Evolutionary conservation across 2,113 vertebrate species (phyloP), one percentile per base, ranked within the genome.

Genomic region (Tenrec ecaudatus): DNA sequence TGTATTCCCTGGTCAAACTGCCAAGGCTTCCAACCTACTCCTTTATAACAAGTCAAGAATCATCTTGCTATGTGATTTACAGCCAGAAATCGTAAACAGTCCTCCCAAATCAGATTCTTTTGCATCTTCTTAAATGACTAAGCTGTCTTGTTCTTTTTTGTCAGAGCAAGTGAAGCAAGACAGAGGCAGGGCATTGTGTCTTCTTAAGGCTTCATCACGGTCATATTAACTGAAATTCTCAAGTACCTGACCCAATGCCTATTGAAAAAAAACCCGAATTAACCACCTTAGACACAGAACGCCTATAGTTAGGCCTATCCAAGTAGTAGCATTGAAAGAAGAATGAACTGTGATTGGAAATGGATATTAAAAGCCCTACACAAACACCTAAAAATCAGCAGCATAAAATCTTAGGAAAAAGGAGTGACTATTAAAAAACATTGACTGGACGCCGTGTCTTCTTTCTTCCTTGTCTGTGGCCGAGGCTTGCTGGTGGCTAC

Each of bases 241-340:
- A 95, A 95, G 89, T 36, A 90, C 5, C 17, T 73, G 36, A 94
- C 79, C 82, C 92, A 86, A 94, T 90, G 62, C 95, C 58, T 95
- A 81, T 0, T 76, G 69, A 81, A 85, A 90, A n/a, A 47, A 47
- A 40, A 77, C n/a, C 90, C 82, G 58, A 5, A 53, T 75, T 83
- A 16, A 92, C 91, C 75, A 53, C 47, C 71, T 23, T 47, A 88
- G 82, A 91, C 12, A 33, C 36, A 80, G 53, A 93, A 19, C 17
- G 27, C 75, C 86, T 88, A 71, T 95, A 94, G 60, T 90, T 71
- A 91, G 85, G 43, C 14, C 87, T 82, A 82, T 86, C 3, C 33
- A 0, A 0, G 47, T n/a, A 71, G 33, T 14, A 77, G 69, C 47
- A 91, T 40, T 40, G 40, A 89, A 14, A 93, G 88, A 96, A 95